Evolutionary conservation across 2,797 vertebrate genomes (phyloP).

Genomic region (Sebastes diaconus): DNA sequence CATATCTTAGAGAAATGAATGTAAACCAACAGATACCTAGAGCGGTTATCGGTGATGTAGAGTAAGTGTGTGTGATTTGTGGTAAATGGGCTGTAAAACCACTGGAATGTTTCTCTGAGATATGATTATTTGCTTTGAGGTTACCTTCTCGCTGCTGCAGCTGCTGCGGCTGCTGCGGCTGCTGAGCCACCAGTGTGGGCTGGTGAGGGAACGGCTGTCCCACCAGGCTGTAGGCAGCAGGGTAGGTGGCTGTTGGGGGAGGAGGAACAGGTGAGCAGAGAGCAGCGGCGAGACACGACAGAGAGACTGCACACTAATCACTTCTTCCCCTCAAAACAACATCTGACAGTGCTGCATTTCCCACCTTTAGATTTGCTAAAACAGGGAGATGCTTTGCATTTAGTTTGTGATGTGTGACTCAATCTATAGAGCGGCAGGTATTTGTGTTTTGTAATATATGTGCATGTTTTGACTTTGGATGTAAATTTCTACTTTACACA

Average conservation of each 20-base stretch:
- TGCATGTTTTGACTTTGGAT: constrained; percentile 47
- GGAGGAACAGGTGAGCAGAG: constrained; percentile 46
- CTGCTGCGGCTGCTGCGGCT: constrained; percentile 89
- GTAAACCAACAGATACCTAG: neutral
- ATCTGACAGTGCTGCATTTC: constrained; percentile 33
- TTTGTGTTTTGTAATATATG: constrained; percentile 45
- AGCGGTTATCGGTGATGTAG: neutral
- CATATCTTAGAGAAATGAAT: neutral
- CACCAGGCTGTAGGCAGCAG: constrained; percentile 91
- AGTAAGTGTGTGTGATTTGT: neutral
- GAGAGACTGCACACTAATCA: constrained; percentile 21
- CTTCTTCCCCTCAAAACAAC: constrained; percentile 21
- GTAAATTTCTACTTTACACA: constrained; percentile 31
- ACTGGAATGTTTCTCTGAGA: constrained; percentile 17
- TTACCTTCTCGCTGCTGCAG: constrained; percentile 92
- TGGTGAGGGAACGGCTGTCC: constrained; percentile 94
- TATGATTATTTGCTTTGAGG: constrained; percentile 15
- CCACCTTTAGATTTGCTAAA: constrained; percentile 37
- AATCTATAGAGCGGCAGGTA: constrained; percentile 9
- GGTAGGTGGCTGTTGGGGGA: constrained; percentile 88
- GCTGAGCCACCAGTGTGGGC: constrained; percentile 88
- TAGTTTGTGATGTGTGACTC: constrained; percentile 33
- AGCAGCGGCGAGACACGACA: neutral
- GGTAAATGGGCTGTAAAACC: neutral
- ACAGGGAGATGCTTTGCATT: constrained; percentile 32